These are phyloP conservation scores for Holotrichia oblita DNA, from an alignment of 1,140 invertebrate species.

Conservation along the genomic window DNA sequence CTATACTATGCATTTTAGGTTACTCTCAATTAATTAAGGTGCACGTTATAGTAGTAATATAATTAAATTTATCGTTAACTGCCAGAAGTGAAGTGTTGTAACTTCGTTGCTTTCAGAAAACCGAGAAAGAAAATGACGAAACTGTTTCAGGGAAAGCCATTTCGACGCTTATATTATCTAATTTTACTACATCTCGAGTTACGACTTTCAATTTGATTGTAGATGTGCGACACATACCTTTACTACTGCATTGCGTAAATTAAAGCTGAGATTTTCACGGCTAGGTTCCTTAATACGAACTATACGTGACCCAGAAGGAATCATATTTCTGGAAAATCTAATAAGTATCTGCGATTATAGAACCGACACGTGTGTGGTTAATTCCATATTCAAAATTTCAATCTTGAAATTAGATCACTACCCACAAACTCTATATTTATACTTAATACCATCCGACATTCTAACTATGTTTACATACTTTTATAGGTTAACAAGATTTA, in stretches of 20 bases:
- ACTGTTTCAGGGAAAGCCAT: not conserved
- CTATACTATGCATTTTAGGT: no score
- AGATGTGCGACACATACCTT: not conserved
- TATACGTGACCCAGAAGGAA: no score
- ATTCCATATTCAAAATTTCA: no score
- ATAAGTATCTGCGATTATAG: no score
- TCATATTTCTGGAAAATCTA: no score
- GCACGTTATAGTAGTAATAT: not conserved
- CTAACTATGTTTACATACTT: not conserved
- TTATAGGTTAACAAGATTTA: not conserved
- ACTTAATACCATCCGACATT: not conserved
- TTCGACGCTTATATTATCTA: slow-evolving; percentile 6
- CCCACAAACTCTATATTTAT: no score
- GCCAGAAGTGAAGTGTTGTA: not conserved
- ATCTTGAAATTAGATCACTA: no score
- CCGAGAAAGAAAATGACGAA: not conserved
- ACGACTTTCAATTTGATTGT: slow-evolving; percentile 17
- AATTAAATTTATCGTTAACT: slow-evolving; percentile 29
- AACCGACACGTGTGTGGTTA: no score
- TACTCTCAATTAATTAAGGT: slow-evolving; percentile 20
- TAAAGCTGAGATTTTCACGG: not conserved
- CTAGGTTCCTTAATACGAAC: no score
- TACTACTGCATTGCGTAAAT: not conserved
- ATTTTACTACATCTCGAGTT: slow-evolving; percentile 23
- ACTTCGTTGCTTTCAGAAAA: not conserved